Evolutionary conservation across 2,113 vertebrate species (phyloP), one percentile per base, ranked within the genome.

Genomic region (Dissostichus mawsoni): DNA sequence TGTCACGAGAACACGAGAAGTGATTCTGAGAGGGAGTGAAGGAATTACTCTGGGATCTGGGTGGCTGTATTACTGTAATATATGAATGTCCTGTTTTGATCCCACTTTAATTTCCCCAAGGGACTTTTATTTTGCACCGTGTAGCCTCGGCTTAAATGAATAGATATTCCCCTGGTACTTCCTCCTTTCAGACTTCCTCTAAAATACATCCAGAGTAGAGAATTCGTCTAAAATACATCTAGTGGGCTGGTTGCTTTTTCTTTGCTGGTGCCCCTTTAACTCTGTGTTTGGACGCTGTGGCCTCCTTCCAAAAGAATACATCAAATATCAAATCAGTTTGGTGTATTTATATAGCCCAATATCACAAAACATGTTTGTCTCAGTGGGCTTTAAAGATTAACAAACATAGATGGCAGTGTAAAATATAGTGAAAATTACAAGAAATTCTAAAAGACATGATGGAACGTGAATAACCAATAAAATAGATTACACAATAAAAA

Each of bases 31-130:
- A 50, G 67, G 61, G 36, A 29, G 52, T 64, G 65, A 53, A 76
- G 70, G 71, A 76, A 87, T 88, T 81, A 82, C 78, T 17, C 68
- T 11, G 55, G 66, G 58, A 67, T 71, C 67, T 64, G 57, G 61
- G 76, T 44, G 23, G 83, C 68, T 75, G 75, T 74, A 71, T 77
- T 74, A 71, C 74, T 80, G 69, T 84, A 68, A 84, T 89, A 77
- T 76, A 62, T 62, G 68, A 88, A 86, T 56, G 67, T 90, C 84
- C 80, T 83, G 74, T 90, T 4, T 90, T 90, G 83, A 88, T 89
- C 84, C 71, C 69, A 69, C 64, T 85, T 84, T 82, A 82, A 90
- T 86, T 89, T 88, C 83, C 87, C 67, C 55, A 12, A 76, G 80
- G 79, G 84, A 81, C 70, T 81, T 85, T 80, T 87, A 75, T 69